Conservation (phyloP, 2,797 vertebrate genomes). For the Aviceda leuphotes region DNA sequence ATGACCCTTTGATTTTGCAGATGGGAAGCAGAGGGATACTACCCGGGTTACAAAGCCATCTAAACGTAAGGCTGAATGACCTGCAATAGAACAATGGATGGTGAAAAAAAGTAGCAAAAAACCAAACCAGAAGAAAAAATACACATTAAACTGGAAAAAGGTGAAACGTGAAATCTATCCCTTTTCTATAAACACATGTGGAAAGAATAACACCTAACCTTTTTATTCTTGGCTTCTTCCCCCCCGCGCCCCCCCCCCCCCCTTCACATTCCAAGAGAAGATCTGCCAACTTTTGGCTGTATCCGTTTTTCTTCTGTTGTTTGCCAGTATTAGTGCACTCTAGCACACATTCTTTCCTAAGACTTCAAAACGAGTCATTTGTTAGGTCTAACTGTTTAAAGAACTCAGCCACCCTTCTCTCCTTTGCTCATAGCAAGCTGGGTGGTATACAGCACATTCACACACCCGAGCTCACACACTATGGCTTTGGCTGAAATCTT, state of each 20-base stretch:
- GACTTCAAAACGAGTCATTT: constrained; percentile 22
- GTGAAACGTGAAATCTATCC: constrained; percentile 48
- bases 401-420: background rate
- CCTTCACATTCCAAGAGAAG: constrained; percentile 39
- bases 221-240: constrained; percentile 16
- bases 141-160: constrained; percentile 37
- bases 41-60: background rate
- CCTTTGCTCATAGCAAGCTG: background rate
- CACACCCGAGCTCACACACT: background rate
- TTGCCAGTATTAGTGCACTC: constrained; percentile 32
- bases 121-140: constrained; percentile 22
- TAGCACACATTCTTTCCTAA: constrained; percentile 42
- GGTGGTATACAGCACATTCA: background rate
- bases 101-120: constrained; percentile 9
- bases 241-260: background rate
- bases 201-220: constrained; percentile 64
- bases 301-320: constrained; percentile 33
- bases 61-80: background rate
- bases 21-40: background rate
- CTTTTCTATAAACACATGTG: constrained; percentile 59
- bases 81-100: background rate
- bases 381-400: constrained; percentile 29
- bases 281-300: constrained; percentile 14
- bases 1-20: background rate
- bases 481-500: background rate